Base-by-base conservation (phyloP, 2,888 invertebrate genomes). In the Diploptera punctata region DNA sequence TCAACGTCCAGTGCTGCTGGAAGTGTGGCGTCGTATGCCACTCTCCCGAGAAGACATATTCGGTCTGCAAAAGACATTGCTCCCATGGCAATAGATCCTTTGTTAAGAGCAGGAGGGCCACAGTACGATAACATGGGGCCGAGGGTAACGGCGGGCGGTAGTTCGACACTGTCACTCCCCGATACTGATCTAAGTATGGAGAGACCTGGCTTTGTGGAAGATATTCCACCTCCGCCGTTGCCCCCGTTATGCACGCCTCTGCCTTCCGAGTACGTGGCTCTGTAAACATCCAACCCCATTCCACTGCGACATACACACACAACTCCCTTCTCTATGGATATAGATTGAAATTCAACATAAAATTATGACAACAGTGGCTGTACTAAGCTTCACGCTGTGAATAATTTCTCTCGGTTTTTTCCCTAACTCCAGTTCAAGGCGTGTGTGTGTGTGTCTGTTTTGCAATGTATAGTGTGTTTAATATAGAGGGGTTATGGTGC, bases 111-210 rank as follows among this genome's bases (percentile, higher is more conserved):
- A 68, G 81, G 87, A 68, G 78, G 77, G 3, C 89, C 91, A 69
- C 91, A 92, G 75, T 95, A 95, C 82, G 95, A 96, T 84, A 95
- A 95, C 84, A 93, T 95, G 92, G 95, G 95, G 7, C 93, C 94
- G 68, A 87, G 95, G 76, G 93, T 95, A 68, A 95, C 95, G 10
- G 94, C 94, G 43, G 93, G 93, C 75, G 95, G 95, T 62, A 94
- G 93, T 81, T 95, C 95, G 9, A 93, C 93, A 29, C 89, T 94
- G 81, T 94, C 94, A 31, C 86, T 95, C 76, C 93, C 93, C 75
- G 93, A 90, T 79, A 87, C 86, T 76, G 83, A 85, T 67, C 79
- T 80, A 72, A 74, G 75, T 18, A 81, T 81, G 68, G 77, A 79
- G 74, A 73, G 81, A 47, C 80, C 82, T 71, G 81, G 83, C 38